These are phyloP conservation scores for Leucosticte australis DNA, from an alignment of 2,113 vertebrate species.

Conservation along the genomic window DNA sequence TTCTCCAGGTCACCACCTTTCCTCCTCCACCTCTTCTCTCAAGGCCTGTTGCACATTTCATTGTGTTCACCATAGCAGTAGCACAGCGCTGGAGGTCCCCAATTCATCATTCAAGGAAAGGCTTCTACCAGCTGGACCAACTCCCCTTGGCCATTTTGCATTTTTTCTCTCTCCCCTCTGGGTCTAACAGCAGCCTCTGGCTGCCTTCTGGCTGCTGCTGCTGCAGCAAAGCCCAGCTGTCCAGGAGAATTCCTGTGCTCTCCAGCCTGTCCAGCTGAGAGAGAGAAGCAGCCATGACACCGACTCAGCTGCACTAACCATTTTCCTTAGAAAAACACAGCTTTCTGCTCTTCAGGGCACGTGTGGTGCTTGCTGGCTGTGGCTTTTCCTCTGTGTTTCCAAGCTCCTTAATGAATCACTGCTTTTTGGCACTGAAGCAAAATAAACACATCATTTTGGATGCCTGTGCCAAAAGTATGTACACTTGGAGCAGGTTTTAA, in stretches of 20 bases:
- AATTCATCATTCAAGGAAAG: neutral
- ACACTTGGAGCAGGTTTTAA: neutral
- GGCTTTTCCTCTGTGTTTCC: neutral
- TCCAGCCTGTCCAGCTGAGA: neutral
- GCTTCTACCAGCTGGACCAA: neutral
- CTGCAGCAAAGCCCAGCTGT: neutral
- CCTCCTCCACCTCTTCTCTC: neutral
- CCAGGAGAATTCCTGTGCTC: neutral
- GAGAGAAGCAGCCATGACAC: neutral
- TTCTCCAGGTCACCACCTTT: neutral
- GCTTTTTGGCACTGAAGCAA: slow-evolving; percentile 31
- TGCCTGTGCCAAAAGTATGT: neutral
- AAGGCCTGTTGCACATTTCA: neutral
- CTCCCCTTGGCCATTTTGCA: neutral
- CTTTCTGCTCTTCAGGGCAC: neutral
- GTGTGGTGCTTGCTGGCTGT: slow-evolving; percentile 13
- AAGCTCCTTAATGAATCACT: slow-evolving; percentile 57
- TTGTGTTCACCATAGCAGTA: neutral
- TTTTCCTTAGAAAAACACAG: slow-evolving; percentile 24
- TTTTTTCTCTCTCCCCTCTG: neutral
- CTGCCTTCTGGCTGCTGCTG: neutral
- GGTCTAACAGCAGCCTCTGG: neutral
- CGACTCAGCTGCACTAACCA: neutral
- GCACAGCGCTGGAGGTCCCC: neutral
- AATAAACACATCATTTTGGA: slow-evolving; percentile 44